Conservation (phyloP, 2,888 invertebrate species). For the Himalopsyche japonica region DNA sequence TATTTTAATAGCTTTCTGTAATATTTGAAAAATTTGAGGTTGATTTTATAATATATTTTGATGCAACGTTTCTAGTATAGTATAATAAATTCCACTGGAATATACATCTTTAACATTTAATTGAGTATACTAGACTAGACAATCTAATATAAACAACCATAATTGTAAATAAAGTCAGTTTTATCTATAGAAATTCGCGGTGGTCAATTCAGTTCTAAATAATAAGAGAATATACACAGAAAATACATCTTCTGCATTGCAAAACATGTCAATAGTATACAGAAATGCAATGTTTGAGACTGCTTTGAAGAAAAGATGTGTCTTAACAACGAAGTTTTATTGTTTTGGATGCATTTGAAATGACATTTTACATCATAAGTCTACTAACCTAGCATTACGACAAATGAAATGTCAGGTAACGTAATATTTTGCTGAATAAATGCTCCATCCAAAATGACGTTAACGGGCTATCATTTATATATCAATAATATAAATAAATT, state of each 20-base stretch:
- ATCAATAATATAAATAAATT: conserved; percentile 33
- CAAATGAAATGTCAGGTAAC: conserved; percentile 14
- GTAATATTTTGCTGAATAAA: neutral
- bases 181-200: neutral
- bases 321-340: neutral
- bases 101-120: too few species aligned
- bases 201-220: neutral
- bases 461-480: neutral
- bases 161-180: neutral
- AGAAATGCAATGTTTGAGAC: neutral
- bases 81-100: too few species aligned
- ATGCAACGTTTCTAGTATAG: too few species aligned
- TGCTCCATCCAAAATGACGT: neutral
- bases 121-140: too few species aligned
- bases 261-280: neutral
- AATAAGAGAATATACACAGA: neutral
- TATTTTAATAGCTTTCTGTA: too few species aligned
- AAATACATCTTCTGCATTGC: too few species aligned
- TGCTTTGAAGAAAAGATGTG: neutral
- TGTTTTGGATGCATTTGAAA: conserved; percentile 5
- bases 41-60: too few species aligned
- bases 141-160: too few species aligned
- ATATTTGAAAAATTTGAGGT: too few species aligned
- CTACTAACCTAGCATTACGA: conserved; percentile 35
- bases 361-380: conserved; percentile 29